phyloP scores from a whole-genome alignment of 2,113 vertebrate species.

The Lanius collurio region DNA sequence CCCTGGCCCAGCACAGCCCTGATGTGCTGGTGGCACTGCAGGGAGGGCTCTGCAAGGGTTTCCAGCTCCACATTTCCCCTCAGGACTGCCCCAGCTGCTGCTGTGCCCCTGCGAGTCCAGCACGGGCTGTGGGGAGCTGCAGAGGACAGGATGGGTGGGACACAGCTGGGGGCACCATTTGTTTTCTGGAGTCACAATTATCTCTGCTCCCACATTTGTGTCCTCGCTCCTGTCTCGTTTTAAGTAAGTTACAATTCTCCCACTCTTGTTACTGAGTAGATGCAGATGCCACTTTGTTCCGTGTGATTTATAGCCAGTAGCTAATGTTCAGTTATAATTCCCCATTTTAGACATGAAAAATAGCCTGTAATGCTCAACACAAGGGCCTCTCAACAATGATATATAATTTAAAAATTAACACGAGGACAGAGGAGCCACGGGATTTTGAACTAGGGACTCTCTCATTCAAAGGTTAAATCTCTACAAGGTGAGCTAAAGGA shows the following conservation, averaged over 20 bases:
- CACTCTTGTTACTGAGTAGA: not conserved
- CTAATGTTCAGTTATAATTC: conserved; percentile 70
- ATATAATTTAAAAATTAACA: conserved; percentile 81
- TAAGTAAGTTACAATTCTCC: conserved; percentile 11
- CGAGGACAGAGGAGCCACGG: conserved; percentile 62
- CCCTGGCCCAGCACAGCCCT: rapidly evolving
- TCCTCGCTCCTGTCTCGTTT: not conserved
- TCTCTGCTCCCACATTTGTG: not conserved
- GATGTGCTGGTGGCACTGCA: not conserved
- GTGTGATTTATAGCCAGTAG: conserved; percentile 46
- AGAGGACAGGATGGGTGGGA: not conserved
- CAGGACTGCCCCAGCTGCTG: not conserved
- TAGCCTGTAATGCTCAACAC: conserved; percentile 59
- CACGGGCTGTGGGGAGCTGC: not conserved
- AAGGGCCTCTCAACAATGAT: conserved; percentile 68
- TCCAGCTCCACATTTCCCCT: rapidly evolving
- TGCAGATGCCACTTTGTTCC: conserved; percentile 10
- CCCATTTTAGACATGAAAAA: conserved; percentile 70
- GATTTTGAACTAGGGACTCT: conserved; percentile 69
- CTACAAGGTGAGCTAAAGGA: conserved; percentile 70
- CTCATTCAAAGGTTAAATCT: conserved; percentile 68
- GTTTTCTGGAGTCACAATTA: not conserved
- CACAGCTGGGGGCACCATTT: not conserved
- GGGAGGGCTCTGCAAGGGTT: not conserved
- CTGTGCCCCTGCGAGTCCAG: not conserved